Evolutionary conservation across 2,888 invertebrate species (phyloP), one percentile per base, ranked within the genome.

Genomic region (Hydriomena furcata): DNA sequence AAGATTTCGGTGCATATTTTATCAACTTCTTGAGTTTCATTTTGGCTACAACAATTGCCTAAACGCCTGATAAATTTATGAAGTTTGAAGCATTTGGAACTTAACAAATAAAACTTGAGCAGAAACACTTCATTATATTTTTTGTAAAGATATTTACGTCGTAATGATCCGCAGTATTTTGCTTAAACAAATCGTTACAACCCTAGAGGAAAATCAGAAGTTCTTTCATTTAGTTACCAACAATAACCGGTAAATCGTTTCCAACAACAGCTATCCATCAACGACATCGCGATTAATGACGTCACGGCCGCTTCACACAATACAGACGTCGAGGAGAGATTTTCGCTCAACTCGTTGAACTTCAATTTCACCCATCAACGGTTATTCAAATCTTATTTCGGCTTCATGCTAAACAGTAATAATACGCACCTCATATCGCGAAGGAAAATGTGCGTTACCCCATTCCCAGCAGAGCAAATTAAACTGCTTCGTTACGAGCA

Each of bases 221-320:
- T 61, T 59, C 45, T 63, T 65, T 63, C 50, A 62, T 65, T 63
- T 57, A 55, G 52, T 55, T 48, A 51, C 24, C 35, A 54, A 55
- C 47, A 64, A 63, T 56, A 61, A 63, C 66, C 61, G 63, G 61
- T 65, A 61, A 67, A 72, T 69, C 55, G 63, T 52, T 63, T 60
- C 60, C 61, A 63, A 61, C 65, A 56, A 58, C 57, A 55, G 60
- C 62, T 60, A 74, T 76, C 69, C 58, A 71, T 73, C 70, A 74
- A 62, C 56, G 50, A 52, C 58, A 49, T 42, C 46, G 51, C 64
- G 67, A 68, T 67, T 68, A 65, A 73, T 67, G 66, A 60, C 60
- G 58, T 50, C 50, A 59, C 61, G 59, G 56, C 55, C 47, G 41
- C 57, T 52, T 50, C 57, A 56, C 58, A 63, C 51, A 62, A 62